A percentile compares a stretch with the other conserved stretches of the same genome.
These are phyloP conservation scores for Poecilia latipinna DNA, from an alignment of 2,113 vertebrate species.

Conservation along the genomic window DNA sequence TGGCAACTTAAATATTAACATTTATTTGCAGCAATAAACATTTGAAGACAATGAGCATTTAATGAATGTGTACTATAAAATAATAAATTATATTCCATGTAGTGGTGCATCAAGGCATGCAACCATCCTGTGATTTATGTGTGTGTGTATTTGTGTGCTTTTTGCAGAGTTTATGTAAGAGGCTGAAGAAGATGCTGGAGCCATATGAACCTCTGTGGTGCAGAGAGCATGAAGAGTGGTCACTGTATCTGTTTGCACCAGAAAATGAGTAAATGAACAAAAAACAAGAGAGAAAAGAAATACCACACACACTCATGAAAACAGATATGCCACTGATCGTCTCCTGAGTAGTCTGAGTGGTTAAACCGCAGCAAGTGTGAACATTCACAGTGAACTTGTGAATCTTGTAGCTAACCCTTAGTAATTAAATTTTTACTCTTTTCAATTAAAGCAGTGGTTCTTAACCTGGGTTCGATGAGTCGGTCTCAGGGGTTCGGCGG, in stretches of 20 bases:
- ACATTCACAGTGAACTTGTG: slow-evolving; percentile 47
- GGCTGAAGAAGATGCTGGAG: slow-evolving; percentile 86
- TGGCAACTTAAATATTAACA: not conserved
- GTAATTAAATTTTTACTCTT: slow-evolving; percentile 33
- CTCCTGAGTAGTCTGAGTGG: slow-evolving; percentile 26
- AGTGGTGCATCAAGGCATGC: not conserved
- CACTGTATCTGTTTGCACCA: slow-evolving; percentile 92
- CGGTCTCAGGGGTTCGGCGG: too few species aligned
- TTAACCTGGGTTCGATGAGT: too few species aligned
- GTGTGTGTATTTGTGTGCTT: slow-evolving; percentile 28
- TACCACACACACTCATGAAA: not conserved
- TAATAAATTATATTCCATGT: not conserved
- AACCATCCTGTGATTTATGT: not conserved
- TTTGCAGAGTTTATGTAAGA: slow-evolving; percentile 88
- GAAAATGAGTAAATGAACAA: slow-evolving; percentile 86
- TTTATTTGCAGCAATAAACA: not conserved
- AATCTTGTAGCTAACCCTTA: slow-evolving; percentile 20
- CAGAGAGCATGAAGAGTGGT: slow-evolving; percentile 90
- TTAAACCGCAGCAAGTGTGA: slow-evolving; percentile 29
- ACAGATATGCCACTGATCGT: slow-evolving; percentile 3
- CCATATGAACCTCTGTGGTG: slow-evolving; percentile 94
- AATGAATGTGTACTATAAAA: not conserved
- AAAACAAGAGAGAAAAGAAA: not conserved
- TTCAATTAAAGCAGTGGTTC: slow-evolving; percentile 32
- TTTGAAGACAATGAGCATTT: not conserved